A percentile compares a stretch with the other conserved stretches of the same genome.
Evolutionary conservation across 1,140 invertebrate species (phyloP).

Genomic region (Cotesia chilonis): DNA sequence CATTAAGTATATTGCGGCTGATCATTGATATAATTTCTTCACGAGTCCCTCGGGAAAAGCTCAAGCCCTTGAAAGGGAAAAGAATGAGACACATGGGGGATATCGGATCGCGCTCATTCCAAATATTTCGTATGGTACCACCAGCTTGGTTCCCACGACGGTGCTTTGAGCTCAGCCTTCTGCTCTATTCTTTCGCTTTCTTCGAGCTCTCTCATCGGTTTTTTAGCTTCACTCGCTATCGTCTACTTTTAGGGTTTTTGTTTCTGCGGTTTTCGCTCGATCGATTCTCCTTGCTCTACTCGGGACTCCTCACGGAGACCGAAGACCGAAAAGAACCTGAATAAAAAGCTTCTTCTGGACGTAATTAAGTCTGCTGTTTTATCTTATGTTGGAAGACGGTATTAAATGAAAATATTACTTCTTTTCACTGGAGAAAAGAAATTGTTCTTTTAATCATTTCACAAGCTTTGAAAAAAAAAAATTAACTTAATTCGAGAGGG

Average conservation of each 20-base stretch:
- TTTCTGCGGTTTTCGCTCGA: slow-evolving; percentile 28
- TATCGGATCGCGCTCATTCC: slow-evolving; percentile 27
- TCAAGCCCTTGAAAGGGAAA: slow-evolving; percentile 16
- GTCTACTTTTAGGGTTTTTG: slow-evolving; percentile 11
- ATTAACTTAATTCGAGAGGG: background rate
- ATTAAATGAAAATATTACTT: no score
- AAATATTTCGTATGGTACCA: slow-evolving; percentile 32
- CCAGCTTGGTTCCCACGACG: slow-evolving; percentile 29
- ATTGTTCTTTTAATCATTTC: no score
- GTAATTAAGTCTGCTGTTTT: slow-evolving; percentile 27
- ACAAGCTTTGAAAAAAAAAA: no score
- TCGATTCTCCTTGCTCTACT: slow-evolving; percentile 15
- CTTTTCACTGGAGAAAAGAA: no score
- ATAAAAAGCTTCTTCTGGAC: background rate
- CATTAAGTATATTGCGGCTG: background rate
- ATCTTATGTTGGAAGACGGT: background rate
- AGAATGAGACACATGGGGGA: slow-evolving; percentile 26
- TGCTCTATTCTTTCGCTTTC: slow-evolving; percentile 6
- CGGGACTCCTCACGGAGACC: no score
- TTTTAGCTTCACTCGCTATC: background rate
- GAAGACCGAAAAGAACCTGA: background rate
- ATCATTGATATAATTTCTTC: slow-evolving; percentile 20
- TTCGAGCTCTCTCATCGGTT: background rate
- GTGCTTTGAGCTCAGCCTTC: slow-evolving; percentile 20
- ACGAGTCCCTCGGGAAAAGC: background rate